Evolutionary conservation across 2,888 invertebrate species (phyloP).

Genomic region (Acanthoscelides obtectus): DNA sequence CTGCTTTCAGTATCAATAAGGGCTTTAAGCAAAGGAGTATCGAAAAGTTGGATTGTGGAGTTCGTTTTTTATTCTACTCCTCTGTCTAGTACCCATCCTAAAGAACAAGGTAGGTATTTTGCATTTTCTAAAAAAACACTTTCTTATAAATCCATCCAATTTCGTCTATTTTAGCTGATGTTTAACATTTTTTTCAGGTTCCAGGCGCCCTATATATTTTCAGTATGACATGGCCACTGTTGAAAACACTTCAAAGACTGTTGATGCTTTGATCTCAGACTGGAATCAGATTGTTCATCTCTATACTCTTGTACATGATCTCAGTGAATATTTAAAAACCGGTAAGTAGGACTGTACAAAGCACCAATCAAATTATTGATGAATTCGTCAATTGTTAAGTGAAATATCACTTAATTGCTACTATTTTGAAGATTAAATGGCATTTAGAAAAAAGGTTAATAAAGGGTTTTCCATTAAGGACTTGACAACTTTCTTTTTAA

Average conservation of each 20-base stretch:
- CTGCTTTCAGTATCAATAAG: slow-evolving; percentile 80
- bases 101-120: slow-evolving; percentile 65
- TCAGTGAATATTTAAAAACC: slow-evolving; percentile 72
- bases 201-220: slow-evolving; percentile 82
- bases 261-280: slow-evolving; percentile 81
- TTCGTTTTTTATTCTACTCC: slow-evolving; percentile 83
- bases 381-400: no score
- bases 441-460: no score
- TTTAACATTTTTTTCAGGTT: slow-evolving; percentile 50
- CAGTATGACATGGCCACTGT: slow-evolving; percentile 86
- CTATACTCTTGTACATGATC: slow-evolving; percentile 78
- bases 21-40: slow-evolving; percentile 73
- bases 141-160: not conserved
- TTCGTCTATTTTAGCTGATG: slow-evolving; percentile 4
- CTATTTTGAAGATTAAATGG: no score
- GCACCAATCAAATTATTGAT: no score
- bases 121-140: not conserved
- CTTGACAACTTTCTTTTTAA: no score
- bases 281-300: slow-evolving; percentile 91
- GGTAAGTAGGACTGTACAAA: no score
- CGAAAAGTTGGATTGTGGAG: slow-evolving; percentile 84
- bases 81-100: slow-evolving; percentile 71
- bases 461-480: no score
- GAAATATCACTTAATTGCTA: no score
- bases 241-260: slow-evolving; percentile 73